Conservation (phyloP, 2,888 invertebrate genomes). For the Pardosa pseudoannulata region DNA sequence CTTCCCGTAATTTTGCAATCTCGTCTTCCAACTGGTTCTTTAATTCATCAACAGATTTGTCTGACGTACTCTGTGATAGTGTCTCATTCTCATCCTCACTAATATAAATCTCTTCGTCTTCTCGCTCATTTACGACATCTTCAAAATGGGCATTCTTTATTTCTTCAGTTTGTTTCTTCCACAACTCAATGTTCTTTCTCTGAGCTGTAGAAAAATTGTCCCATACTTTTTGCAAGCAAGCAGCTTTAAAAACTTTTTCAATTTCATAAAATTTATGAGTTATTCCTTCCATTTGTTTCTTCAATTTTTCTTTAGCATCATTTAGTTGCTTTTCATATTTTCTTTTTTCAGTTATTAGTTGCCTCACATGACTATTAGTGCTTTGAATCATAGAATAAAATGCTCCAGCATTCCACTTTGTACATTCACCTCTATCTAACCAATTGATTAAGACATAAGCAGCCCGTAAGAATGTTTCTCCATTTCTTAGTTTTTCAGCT, state of each 20-base stretch:
- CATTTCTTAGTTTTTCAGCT: slow-evolving; percentile 88
- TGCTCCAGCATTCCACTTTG: slow-evolving; percentile 90
- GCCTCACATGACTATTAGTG: slow-evolving; percentile 92
- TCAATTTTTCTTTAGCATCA: slow-evolving; percentile 89
- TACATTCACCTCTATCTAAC: slow-evolving; percentile 96
- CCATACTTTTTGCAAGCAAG: slow-evolving; percentile 98
- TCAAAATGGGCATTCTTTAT: slow-evolving; percentile 84
- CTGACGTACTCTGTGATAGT: not conserved
- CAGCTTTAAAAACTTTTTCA: slow-evolving; percentile 96
- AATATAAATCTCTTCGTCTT: slow-evolving; percentile 92
- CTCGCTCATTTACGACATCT: slow-evolving; percentile 82
- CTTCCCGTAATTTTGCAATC: slow-evolving; percentile 80
- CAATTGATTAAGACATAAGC: slow-evolving; percentile 84
- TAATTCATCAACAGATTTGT: not conserved
- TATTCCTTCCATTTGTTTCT: slow-evolving; percentile 89
- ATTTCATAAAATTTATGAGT: slow-evolving; percentile 98
- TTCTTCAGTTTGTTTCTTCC: slow-evolving; percentile 96
- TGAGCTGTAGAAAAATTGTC: slow-evolving; percentile 99
- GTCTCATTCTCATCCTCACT: not conserved
- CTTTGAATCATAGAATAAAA: slow-evolving; percentile 96
- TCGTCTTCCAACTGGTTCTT: not conserved
- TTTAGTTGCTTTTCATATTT: slow-evolving; percentile 92
- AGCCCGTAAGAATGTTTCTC: slow-evolving; percentile 21
- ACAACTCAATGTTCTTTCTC: slow-evolving; percentile 98
- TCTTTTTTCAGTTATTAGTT: slow-evolving; percentile 89